Conservation (phyloP, 2,888 invertebrate species). For the Tupiocoris notatus region DNA sequence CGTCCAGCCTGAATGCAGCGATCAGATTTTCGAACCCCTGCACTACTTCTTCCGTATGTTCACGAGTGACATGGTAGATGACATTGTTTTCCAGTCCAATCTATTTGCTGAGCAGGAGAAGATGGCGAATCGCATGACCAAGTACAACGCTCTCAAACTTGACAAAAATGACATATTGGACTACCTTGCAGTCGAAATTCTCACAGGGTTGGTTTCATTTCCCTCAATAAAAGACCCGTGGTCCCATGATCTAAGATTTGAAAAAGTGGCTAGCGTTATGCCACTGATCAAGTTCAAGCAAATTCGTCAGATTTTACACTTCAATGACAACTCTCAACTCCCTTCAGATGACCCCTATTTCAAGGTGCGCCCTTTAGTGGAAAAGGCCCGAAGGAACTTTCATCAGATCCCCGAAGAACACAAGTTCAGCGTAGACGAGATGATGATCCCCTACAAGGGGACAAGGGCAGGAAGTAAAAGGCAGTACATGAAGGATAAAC, state of each 20-base stretch:
- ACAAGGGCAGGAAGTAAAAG: constrained; percentile 51
- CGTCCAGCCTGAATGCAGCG: too few species aligned
- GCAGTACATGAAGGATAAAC: constrained; percentile 50
- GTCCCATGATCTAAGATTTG: not conserved
- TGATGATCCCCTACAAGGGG: constrained; percentile 53
- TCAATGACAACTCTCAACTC: not conserved
- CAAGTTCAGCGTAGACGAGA: constrained; percentile 51
- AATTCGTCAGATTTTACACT: not conserved
- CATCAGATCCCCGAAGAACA: constrained; percentile 48
- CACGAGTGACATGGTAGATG: not conserved
- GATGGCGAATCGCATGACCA: not conserved
- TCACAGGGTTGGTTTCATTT: not conserved
- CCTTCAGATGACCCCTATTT: constrained; percentile 1
- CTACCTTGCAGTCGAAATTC: constrained; percentile 1
- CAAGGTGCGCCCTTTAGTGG: not conserved
- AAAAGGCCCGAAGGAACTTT: constrained; percentile 26
- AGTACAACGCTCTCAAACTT: not conserved
- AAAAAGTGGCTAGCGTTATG: not conserved
- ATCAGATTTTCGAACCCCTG: too few species aligned
- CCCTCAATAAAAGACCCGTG: constrained; percentile 1
- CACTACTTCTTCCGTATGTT: constrained; percentile 2
- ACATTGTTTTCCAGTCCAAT: constrained; percentile 1
- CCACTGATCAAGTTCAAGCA: not conserved
- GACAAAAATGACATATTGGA: not conserved
- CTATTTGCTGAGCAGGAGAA: not conserved